Conservation (phyloP, 2,888 invertebrate species). For the Mythimna lalbum region DNA sequence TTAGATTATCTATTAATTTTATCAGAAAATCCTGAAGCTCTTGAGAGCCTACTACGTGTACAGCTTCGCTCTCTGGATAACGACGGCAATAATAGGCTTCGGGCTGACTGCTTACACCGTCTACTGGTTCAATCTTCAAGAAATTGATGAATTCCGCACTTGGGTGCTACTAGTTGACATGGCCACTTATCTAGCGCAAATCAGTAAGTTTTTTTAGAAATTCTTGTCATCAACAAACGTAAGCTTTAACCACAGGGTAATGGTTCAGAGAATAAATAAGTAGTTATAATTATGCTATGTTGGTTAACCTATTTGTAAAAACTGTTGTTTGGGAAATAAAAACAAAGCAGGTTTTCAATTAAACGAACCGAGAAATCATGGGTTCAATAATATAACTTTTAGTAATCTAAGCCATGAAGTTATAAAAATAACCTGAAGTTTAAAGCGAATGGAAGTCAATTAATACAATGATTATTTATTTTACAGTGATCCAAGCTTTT, state of each 20-base stretch:
- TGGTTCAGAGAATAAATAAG: no score
- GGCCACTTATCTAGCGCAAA: conserved; percentile 15
- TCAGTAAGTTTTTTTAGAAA: conserved; percentile 17
- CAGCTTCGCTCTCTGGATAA: conserved; percentile 36
- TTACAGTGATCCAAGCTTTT: conserved; percentile 58
- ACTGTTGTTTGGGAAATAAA: background rate
- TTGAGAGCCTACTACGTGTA: conserved; percentile 36
- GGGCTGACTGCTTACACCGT: conserved; percentile 38
- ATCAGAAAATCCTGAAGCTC: conserved; percentile 42
- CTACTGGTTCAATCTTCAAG: conserved; percentile 38
- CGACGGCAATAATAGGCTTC: conserved; percentile 31
- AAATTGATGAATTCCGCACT: conserved; percentile 38
- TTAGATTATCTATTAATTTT: background rate
- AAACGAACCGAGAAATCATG: background rate
- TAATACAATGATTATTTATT: background rate
- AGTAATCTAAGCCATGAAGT: background rate
- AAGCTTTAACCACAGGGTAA: background rate
- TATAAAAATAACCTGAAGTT: no score
- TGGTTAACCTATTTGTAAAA: background rate
- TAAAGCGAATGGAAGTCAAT: background rate
- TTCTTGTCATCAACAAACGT: background rate
- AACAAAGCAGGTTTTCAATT: background rate
- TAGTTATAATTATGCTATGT: background rate
- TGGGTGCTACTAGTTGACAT: conserved; percentile 45
- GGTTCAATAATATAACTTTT: background rate